Percentiles rank a stretch among this genome's conserved stretches.
Evolutionary conservation across 23 tunicate genomes (phyloP).

Genomic region (Halocynthia aurantium): DNA sequence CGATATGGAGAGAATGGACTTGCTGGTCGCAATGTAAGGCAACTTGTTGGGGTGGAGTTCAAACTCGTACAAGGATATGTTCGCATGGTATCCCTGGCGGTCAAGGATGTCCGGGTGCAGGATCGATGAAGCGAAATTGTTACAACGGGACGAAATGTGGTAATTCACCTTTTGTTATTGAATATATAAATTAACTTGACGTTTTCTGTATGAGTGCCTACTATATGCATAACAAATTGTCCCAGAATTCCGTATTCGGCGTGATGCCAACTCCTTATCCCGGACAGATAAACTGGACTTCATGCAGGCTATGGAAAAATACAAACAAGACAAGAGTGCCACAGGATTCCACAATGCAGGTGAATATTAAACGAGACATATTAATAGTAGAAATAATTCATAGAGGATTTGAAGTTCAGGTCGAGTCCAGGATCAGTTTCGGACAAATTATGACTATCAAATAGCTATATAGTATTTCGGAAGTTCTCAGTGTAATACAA

Average conservation of each 20-base stretch:
- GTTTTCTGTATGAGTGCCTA: neutral
- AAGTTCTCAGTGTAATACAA: neutral
- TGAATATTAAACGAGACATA: neutral
- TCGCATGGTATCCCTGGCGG: conserved; percentile 20
- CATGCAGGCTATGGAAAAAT: conserved; percentile 15
- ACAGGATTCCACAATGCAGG: conserved; percentile 21
- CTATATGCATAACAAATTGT: neutral
- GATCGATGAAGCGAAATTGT: conserved; percentile 3
- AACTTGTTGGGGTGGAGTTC: conserved; percentile 25
- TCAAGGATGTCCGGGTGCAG: conserved; percentile 15
- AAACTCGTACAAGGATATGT: conserved; percentile 14
- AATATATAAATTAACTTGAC: neutral
- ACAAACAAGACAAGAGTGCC: conserved; percentile 15
- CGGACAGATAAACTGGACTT: neutral
- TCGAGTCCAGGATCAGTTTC: neutral
- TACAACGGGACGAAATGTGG: conserved; percentile 11
- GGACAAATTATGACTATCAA: neutral
- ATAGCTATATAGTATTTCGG: neutral
- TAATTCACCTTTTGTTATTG: neutral
- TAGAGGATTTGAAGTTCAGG: neutral
- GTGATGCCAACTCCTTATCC: conserved; percentile 3
- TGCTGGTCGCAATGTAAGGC: conserved; percentile 24
- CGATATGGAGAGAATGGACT: conserved; percentile 16
- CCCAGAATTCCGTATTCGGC: conserved; percentile 15
- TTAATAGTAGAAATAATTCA: neutral